phyloP scores from a whole-genome alignment of 2,113 vertebrate species.

The Machaerirhynchus nigripectus region DNA sequence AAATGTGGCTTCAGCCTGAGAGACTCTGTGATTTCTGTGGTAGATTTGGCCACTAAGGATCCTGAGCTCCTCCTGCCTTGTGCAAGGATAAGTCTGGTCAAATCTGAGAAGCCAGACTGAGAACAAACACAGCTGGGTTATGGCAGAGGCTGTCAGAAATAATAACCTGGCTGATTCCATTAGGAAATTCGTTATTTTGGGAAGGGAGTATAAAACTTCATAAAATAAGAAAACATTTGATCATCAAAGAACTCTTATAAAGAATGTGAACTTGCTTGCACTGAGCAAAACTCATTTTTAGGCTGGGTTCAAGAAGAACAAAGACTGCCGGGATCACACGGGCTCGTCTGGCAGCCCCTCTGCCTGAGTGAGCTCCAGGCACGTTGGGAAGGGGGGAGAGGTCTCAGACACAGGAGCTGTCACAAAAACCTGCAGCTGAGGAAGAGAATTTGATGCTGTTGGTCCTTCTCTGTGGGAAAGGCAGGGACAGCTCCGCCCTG shows the following conservation, averaged over 20 bases:
- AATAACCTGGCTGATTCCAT: not conserved
- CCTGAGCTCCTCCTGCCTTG: not conserved
- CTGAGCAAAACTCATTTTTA: constrained; percentile 28
- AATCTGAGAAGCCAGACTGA: not conserved
- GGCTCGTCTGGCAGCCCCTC: not conserved
- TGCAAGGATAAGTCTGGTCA: not conserved
- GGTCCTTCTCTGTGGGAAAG: not conserved
- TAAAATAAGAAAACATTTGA: constrained; percentile 28
- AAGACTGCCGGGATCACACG: not conserved
- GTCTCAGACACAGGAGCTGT: not conserved
- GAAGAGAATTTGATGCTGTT: not conserved
- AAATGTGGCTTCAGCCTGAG: not conserved
- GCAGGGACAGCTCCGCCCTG: not conserved
- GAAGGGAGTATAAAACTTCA: not conserved
- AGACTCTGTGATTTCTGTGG: not conserved
- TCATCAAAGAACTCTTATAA: constrained; percentile 38
- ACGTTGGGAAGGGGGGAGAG: not conserved
- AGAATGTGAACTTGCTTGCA: constrained; percentile 16
- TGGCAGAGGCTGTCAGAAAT: not conserved
- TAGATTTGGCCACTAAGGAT: not conserved
- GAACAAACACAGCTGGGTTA: not conserved
- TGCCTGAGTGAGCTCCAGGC: not conserved
- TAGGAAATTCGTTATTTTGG: constrained; percentile 19
- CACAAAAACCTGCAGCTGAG: not conserved
- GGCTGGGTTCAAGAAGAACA: not conserved